phyloP scores from a whole-genome alignment of 1,140 invertebrate species.

The Camponotus floridanus region DNA sequence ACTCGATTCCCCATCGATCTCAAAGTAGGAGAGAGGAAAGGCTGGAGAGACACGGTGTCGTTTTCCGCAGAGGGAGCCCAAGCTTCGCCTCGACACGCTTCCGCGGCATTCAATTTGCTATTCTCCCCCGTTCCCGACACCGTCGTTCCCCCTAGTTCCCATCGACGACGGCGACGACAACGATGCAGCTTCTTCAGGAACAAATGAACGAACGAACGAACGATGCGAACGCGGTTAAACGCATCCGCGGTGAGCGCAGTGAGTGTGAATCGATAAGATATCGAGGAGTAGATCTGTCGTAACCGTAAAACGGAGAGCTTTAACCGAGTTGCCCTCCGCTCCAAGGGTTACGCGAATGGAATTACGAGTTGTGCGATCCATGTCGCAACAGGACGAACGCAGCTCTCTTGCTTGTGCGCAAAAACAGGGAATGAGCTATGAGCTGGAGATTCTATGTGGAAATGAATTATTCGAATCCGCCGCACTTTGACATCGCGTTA shows the following conservation, averaged over 20 bases:
- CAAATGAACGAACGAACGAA: constrained; percentile 3
- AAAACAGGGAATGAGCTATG: background rate
- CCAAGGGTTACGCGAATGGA: background rate
- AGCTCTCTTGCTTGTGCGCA: background rate
- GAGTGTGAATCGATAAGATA: constrained; percentile 32
- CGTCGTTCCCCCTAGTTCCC: background rate
- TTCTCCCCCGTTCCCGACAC: constrained; percentile 13
- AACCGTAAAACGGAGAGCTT: background rate
- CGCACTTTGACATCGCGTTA: too few relatives aligned
- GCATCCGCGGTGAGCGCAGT: background rate
- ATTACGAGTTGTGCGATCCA: constrained; percentile 24
- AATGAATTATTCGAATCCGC: background rate
- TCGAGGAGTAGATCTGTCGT: constrained; percentile 2
- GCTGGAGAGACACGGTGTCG: constrained; percentile 44
- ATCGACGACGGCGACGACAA: background rate
- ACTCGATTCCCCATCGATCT: constrained; percentile 60
- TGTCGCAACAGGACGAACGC: background rate
- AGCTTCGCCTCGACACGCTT: constrained; percentile 20
- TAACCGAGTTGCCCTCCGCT: constrained; percentile 14
- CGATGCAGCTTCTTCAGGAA: constrained; percentile 34
- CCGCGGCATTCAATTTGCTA: constrained; percentile 57
- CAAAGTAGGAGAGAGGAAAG: too few relatives aligned
- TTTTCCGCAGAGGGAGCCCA: constrained; percentile 32
- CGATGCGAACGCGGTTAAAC: constrained; percentile 36
- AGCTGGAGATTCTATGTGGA: background rate